A percentile compares a stretch with the other conserved stretches of the same genome.
phyloP scores from a whole-genome alignment of 2,113 vertebrate species.

The Eretmochelys imbricata region DNA sequence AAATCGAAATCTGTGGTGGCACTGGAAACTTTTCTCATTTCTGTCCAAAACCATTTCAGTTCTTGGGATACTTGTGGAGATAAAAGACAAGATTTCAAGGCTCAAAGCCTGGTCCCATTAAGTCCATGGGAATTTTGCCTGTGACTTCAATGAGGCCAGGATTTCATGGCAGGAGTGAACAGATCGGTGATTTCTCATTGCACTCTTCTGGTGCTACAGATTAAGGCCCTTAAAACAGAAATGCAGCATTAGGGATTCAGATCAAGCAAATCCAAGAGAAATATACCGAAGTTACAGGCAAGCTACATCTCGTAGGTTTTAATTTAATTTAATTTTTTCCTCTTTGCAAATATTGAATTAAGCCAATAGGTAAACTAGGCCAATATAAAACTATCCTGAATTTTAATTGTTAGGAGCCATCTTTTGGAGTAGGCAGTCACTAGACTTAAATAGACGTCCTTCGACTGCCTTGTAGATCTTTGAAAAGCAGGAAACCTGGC shows the following conservation, averaged over 20 bases:
- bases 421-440: neutral
- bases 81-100: neutral
- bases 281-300: constrained; percentile 68
- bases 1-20: neutral
- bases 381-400: neutral
- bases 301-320: neutral
- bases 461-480: neutral
- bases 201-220: neutral
- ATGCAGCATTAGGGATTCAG: constrained; percentile 75
- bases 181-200: neutral
- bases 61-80: neutral
- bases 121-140: neutral
- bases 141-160: neutral
- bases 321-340: neutral
- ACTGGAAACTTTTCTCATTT: neutral
- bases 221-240: constrained; percentile 75
- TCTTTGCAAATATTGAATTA: neutral
- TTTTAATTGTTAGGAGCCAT: neutral
- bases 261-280: constrained; percentile 75
- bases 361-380: neutral
- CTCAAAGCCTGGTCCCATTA: neutral
- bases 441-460: neutral
- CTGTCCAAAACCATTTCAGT: neutral
- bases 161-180: neutral
- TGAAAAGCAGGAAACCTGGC: neutral